phyloP scores from a whole-genome alignment of 2,113 vertebrate species.

The Nannobrachium achirus region DNA sequence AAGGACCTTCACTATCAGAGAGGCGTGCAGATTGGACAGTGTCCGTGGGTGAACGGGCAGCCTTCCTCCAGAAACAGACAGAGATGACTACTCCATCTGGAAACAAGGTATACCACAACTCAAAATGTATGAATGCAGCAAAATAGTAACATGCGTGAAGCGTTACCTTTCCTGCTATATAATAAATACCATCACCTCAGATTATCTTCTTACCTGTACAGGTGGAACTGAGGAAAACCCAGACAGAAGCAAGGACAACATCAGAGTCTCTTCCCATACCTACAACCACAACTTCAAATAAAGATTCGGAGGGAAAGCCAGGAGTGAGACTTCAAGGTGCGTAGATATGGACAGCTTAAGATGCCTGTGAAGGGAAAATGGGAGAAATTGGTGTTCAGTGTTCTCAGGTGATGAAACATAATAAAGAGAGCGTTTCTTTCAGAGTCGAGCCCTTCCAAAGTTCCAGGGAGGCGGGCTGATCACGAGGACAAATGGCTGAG shows the following conservation, averaged over 20 bases:
- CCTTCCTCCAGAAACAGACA: slow-evolving; percentile 57
- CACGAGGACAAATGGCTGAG: slow-evolving; percentile 74
- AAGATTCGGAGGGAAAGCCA: slow-evolving; percentile 47
- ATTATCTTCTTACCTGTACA: slow-evolving; percentile 23
- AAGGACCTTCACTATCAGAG: slow-evolving; percentile 6
- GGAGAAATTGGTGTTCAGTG: not conserved
- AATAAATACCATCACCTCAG: too few species aligned
- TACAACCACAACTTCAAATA: slow-evolving; percentile 17
- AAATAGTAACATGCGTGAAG: too few species aligned
- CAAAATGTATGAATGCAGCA: not conserved
- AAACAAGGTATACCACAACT: slow-evolving; percentile 56
- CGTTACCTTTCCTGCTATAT: too few species aligned
- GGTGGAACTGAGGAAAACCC: slow-evolving; percentile 56
- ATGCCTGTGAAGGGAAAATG: not conserved
- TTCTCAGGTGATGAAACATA: not conserved
- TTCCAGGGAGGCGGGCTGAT: slow-evolving; percentile 41
- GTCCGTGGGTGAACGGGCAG: slow-evolving; percentile 50
- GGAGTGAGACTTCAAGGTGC: slow-evolving; percentile 49
- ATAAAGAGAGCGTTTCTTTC: slow-evolving; percentile 5
- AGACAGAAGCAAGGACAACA: slow-evolving; percentile 38
- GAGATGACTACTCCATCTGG: slow-evolving; percentile 45
- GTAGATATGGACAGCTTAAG: not conserved
- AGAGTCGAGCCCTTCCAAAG: slow-evolving; percentile 62
- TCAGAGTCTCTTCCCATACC: slow-evolving; percentile 27
- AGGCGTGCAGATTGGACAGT: slow-evolving; percentile 34